Percentiles rank a stretch among this genome's conserved stretches.
Evolutionary conservation across 1,140 invertebrate genomes (phyloP).

Genomic region (Drosophila pseudoananassae): DNA sequence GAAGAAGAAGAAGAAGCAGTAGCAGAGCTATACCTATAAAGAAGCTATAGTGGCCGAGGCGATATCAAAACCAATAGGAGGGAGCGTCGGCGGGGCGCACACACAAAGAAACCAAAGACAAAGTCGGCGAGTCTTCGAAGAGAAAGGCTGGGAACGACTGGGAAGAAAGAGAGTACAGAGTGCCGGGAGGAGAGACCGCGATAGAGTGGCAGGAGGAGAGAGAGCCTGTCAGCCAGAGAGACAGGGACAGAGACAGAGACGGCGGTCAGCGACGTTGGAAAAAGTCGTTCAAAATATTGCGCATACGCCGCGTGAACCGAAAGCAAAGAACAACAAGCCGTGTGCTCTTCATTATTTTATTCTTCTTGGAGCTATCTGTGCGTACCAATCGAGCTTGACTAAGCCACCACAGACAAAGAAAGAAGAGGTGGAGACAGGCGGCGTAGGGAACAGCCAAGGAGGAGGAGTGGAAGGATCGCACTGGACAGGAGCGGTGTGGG

Average conservation of each 20-base stretch:
- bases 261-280: conserved; percentile 47
- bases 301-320: conserved; percentile 73
- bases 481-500: conserved; percentile 36
- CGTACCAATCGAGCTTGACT: neutral
- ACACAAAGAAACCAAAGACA: conserved; percentile 46
- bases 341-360: conserved; percentile 1
- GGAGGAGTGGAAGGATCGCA: neutral
- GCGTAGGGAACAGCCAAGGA: neutral
- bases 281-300: conserved; percentile 59
- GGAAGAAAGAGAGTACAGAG: conserved; percentile 8
- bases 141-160: conserved; percentile 1
- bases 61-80: conserved; percentile 69
- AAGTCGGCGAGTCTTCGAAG: conserved; percentile 49
- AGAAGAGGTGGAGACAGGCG: neutral
- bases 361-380: neutral
- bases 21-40: neutral
- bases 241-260: neutral
- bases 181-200: neutral
- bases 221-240: neutral
- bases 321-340: conserved; percentile 30
- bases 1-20: conserved; percentile 18
- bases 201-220: neutral
- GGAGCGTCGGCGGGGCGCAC: conserved; percentile 29
- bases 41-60: conserved; percentile 24
- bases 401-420: neutral